Evolutionary conservation across 2,888 invertebrate species (phyloP).

Genomic region (Pyrrhia umbra): DNA sequence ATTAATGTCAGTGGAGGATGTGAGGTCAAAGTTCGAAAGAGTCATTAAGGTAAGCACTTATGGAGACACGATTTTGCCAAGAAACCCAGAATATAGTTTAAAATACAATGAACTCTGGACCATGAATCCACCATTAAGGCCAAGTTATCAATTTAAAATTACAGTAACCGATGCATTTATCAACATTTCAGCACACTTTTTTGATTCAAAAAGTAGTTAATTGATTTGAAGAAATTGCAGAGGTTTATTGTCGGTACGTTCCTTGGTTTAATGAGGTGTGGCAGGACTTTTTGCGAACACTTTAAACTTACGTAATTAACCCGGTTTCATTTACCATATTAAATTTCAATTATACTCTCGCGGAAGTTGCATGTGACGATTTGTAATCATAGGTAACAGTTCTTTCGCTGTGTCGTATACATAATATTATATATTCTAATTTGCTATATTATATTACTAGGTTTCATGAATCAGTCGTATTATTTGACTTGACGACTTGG

Average conservation of each 20-base stretch:
- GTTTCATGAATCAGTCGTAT: slow-evolving; percentile 6
- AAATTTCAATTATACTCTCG: slow-evolving; percentile 67
- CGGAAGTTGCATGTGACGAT: slow-evolving; percentile 66
- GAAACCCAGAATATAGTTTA: slow-evolving; percentile 29
- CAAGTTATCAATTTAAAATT: slow-evolving; percentile 37
- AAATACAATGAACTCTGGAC: slow-evolving; percentile 23
- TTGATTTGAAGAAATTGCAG: slow-evolving; percentile 45
- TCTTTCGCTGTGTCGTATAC: slow-evolving; percentile 24
- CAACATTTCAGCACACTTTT: slow-evolving; percentile 46
- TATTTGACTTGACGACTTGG: not conserved
- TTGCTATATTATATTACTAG: slow-evolving; percentile 6
- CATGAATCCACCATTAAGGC: slow-evolving; percentile 23
- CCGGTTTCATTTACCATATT: slow-evolving; percentile 76
- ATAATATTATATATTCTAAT: slow-evolving; percentile 11
- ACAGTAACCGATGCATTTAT: slow-evolving; percentile 18
- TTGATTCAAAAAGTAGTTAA: slow-evolving; percentile 49
- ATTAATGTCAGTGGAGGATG: not conserved
- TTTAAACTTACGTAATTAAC: slow-evolving; percentile 72
- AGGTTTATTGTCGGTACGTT: slow-evolving; percentile 21
- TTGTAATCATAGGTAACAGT: slow-evolving; percentile 58
- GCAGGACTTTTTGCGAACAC: slow-evolving; percentile 65
- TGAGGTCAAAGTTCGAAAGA: slow-evolving; percentile 27
- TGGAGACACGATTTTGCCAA: slow-evolving; percentile 17
- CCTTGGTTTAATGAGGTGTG: slow-evolving; percentile 29
- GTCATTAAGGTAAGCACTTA: slow-evolving; percentile 22